Base-by-base conservation (phyloP, 2,888 invertebrate species). In the Poecilobothrus nobilitatus region DNA sequence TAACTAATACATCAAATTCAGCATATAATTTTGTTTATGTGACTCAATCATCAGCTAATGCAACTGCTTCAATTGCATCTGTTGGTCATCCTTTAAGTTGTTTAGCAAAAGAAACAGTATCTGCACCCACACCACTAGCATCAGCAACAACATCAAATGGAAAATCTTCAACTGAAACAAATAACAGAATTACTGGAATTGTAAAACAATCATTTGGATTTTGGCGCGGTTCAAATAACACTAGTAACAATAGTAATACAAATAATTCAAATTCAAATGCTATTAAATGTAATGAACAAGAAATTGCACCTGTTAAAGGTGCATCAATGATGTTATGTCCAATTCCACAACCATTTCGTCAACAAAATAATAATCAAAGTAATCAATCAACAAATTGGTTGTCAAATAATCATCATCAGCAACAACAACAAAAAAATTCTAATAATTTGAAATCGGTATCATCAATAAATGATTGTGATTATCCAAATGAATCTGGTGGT, bases 21-120 rank as follows among this genome's bases (percentile, higher is more conserved):
- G 1, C 63, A 63, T 63, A 20, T 12, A 63, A 63, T 22, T 63
- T 63, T 63, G 63, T 63, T 63, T 63, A 63, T 22, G 63, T 63
- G 6, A 63, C 63, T 9, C 12, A 20, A 20, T 65, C 65, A 34
- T 34, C 37, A 34, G 22, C 20, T 27, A 20, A 65, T 65, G 20
- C 20, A 65, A 34, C 34, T 12, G 22, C 65, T 33, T 10, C 65
- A 64, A 64, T 64, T 15, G 33, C 22, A 22, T 15, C 64, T 15
- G 33, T 27, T 27, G 33, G 33, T 3, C 64, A 27, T 64, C 33
- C 33, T 4, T 21, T 64, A 27, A 20, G 6, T 27, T 33, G 64
- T 64, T 12, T 33, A 1, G 10, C 64, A 22, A 64, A 27, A 22
- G 33, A 64, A 3, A 7, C 33, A 12, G 27, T n/a, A 15, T 6